Base-by-base conservation (phyloP, 2,113 vertebrate species). In the Pollimyrus isidori region DNA sequence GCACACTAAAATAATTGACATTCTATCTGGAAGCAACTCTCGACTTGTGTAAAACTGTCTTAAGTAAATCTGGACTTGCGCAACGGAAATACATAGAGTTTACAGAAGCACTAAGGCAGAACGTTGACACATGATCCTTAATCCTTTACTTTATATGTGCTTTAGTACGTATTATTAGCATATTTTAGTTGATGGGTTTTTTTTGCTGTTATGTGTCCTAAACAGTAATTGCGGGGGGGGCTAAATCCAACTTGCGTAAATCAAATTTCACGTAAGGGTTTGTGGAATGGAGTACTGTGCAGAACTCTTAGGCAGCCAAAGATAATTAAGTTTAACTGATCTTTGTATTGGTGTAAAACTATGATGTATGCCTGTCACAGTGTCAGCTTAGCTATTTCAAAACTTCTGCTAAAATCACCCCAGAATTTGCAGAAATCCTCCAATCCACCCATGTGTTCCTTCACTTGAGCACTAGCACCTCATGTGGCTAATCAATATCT, bases 91-190 rank as follows among this genome's bases (percentile, higher is more conserved):
- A 2, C 1, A 7, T 7, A 23, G 53, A 58, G 56, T 58, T 58
- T 23, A 23, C 21, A 58, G 56, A 58, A 23, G 21, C 56, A 7
- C 56, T 62, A 7, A 65, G 7, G n/a, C 23, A 62, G 9, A 62
- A 23, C 7, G 6, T n/a, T 1, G 21, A n/a, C 23, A 62, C n/a
- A 62, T 7, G 0, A 46, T 46, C 45, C 45, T 58, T 11, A 17
- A 26, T 89, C 35, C n/a, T 91, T 89, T 87, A 93, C 9, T 93
- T 23, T 92, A 92, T 91, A 39, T 35, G 13, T 80, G 73, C n/a
- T 30, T 3, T 11, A 39, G 3, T 52, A 2, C 48, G 0, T 49
- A 49, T 52, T 4, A 52, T 6, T 52, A 52, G 50, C 50, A 52
- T 52, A 52, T 52, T 52, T 52, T 17, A 50, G 49, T 17, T 52